Percentiles rank a stretch among this genome's conserved stretches.
phyloP scores from a whole-genome alignment of 1,140 invertebrate genomes.

The Plectrocnemia conspersa region DNA sequence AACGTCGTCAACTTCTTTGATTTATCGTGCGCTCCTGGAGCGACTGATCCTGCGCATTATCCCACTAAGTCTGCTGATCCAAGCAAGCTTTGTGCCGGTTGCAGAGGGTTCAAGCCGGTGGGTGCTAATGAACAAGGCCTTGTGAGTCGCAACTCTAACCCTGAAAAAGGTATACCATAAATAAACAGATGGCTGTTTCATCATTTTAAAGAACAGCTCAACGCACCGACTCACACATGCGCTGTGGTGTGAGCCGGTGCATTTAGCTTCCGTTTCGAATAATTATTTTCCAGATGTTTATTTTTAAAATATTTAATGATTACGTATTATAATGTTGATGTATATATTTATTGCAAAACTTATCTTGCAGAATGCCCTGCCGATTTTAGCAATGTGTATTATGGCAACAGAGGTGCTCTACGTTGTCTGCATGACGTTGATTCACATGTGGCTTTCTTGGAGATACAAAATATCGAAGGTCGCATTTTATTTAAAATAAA shows the following conservation, averaged over 20 bases:
- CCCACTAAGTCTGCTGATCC: slow-evolving; percentile 36
- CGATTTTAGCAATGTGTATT: slow-evolving; percentile 53
- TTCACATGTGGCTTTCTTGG: slow-evolving; percentile 59
- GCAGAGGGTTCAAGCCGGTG: slow-evolving; percentile 30
- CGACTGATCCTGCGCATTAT: slow-evolving; percentile 47
- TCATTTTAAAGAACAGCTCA: too few species aligned
- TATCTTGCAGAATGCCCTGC: slow-evolving; percentile 40
- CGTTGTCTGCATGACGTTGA: slow-evolving; percentile 50
- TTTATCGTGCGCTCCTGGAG: slow-evolving; percentile 57
- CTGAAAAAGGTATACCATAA: slow-evolving; percentile 7
- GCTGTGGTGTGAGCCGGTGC: too few species aligned
- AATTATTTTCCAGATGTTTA: too few species aligned
- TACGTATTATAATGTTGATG: neutral
- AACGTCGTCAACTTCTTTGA: slow-evolving; percentile 55
- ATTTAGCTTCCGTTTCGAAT: too few species aligned
- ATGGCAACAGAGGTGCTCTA: slow-evolving; percentile 60
- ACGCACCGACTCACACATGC: too few species aligned
- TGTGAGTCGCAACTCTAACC: neutral
- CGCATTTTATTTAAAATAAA: neutral
- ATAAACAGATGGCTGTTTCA: too few species aligned
- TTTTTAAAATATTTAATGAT: too few species aligned
- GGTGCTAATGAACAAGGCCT: slow-evolving; percentile 28
- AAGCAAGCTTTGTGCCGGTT: slow-evolving; percentile 39
- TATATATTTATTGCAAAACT: neutral
- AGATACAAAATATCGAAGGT: slow-evolving; percentile 49